These are phyloP conservation scores for Homarus gammarus DNA, from an alignment of 2,888 invertebrate genomes.

Conservation along the genomic window DNA sequence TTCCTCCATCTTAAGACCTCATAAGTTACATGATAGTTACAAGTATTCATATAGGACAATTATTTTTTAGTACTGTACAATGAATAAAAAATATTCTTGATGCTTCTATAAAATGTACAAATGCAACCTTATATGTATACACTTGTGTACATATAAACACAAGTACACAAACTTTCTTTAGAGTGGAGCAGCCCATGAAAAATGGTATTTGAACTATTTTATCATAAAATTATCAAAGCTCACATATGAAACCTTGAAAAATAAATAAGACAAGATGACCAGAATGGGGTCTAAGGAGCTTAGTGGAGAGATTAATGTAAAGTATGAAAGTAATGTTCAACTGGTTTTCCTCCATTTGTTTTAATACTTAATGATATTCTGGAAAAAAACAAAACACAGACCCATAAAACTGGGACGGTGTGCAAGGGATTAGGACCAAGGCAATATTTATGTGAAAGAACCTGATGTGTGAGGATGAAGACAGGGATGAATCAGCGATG, in stretches of 20 bases:
- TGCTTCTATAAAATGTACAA: too few relatives aligned
- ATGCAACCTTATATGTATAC: too few relatives aligned
- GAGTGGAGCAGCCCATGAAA: not conserved
- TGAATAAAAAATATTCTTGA: too few relatives aligned
- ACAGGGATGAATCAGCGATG: not conserved
- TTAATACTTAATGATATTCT: too few relatives aligned
- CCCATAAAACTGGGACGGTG: not conserved
- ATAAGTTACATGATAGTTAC: too few relatives aligned
- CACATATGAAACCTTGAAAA: not conserved
- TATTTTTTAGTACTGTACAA: too few relatives aligned
- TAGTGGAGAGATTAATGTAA: not conserved
- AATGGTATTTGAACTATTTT: not conserved
- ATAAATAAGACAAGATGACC: not conserved
- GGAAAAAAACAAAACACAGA: too few relatives aligned
- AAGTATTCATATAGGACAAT: too few relatives aligned
- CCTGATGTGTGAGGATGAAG: not conserved
- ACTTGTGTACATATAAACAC: too few relatives aligned
- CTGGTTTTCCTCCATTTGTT: too few relatives aligned
- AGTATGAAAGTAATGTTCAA: too few relatives aligned
- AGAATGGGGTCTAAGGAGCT: not conserved
- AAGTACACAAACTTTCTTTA: not conserved
- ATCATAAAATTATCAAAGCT: not conserved
- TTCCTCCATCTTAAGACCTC: too few relatives aligned
- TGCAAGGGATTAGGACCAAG: not conserved
- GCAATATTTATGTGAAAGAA: not conserved